Evolutionary conservation across 1,140 invertebrate species (phyloP), one percentile per base, ranked within the genome.

Genomic region (Cherax quadricarinatus): DNA sequence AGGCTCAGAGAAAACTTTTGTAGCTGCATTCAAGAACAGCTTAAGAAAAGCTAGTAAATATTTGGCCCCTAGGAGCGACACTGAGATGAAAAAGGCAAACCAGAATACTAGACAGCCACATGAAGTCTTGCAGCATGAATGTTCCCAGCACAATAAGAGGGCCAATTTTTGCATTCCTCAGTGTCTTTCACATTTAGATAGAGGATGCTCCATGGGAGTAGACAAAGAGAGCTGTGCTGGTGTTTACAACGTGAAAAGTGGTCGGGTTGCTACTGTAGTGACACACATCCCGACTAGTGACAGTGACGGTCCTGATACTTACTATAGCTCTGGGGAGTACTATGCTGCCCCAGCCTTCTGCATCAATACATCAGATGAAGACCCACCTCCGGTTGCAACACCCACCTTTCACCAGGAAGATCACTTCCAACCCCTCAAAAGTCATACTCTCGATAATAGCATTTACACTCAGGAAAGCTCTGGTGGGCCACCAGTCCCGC

Each of bases 11-110:
- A 85, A 82, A 9, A 93, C 89, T 7, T 93, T 93, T 70, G 91
- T 93, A 10, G 89, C 93, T 30, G 91, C 93, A 24, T 93, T 93
- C 85, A 93, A 93, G 79, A 93, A 88, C 78, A 92, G 93, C 57
- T 92, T 93, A 60, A 81, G 82, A 60, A 93, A 91, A 88, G 93
- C 93, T 53, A 89, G 78, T 30, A 93, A 93, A 66, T 93, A 93
- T 53, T 80, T 93, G 75, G 92, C 88, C 53, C 92, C 92, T 66
- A 89, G 60, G 75, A 60, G 21, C 57, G 89, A 91, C n/a, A 66
- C 12, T 80, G n/a, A 51, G 10, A 24, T 21, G 9, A 91, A 80
- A 51, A 48, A 48, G 41, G 62, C 16, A 16, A 48, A 41, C 18
- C 62, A 57, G 30, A 53, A 18, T 18, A 60, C 70, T 14, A 41